Percentiles rank a stretch among this genome's conserved stretches.
phyloP scores from a whole-genome alignment of 2,888 invertebrate species.

The Eupithecia tripunctaria region DNA sequence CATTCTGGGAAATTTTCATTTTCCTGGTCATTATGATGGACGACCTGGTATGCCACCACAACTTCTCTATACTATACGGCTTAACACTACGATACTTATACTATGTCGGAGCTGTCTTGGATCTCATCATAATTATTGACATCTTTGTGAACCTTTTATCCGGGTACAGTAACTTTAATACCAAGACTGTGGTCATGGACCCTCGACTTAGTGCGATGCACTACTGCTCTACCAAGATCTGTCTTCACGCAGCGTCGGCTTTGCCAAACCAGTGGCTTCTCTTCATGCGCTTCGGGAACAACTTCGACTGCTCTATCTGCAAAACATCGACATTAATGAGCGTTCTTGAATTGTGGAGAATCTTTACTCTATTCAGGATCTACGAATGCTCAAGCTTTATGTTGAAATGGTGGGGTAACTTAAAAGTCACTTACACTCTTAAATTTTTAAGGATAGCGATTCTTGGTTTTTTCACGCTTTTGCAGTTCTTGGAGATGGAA shows the following conservation, averaged over 20 bases:
- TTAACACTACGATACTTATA: slow-evolving; percentile 27
- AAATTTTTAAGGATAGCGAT: slow-evolving; percentile 49
- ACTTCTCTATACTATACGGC: slow-evolving; percentile 43
- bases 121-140: slow-evolving; percentile 47
- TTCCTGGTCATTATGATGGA: slow-evolving; percentile 40
- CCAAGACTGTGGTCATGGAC: slow-evolving; percentile 47
- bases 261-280: slow-evolving; percentile 52
- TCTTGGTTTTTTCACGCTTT: slow-evolving; percentile 47
- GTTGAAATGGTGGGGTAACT: slow-evolving; percentile 37
- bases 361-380: slow-evolving; percentile 45
- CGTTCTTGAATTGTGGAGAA: slow-evolving; percentile 42
- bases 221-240: slow-evolving; percentile 51
- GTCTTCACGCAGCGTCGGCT: slow-evolving; percentile 49
- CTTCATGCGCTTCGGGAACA: slow-evolving; percentile 48
- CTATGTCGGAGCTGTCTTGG: slow-evolving; percentile 43
- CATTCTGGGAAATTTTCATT: slow-evolving; percentile 48
- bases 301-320: slow-evolving; percentile 44
- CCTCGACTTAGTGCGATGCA: slow-evolving; percentile 37
- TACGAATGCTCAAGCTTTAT: slow-evolving; percentile 47
- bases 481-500: slow-evolving; percentile 45
- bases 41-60: slow-evolving; percentile 46
- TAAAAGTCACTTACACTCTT: slow-evolving; percentile 35
- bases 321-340: slow-evolving; percentile 47
- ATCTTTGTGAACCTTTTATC: slow-evolving; percentile 48
- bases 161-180: slow-evolving; percentile 46